These are phyloP conservation scores for Pyrocephalus nanus DNA, from an alignment of 2,797 vertebrate genomes.

Conservation along the genomic window DNA sequence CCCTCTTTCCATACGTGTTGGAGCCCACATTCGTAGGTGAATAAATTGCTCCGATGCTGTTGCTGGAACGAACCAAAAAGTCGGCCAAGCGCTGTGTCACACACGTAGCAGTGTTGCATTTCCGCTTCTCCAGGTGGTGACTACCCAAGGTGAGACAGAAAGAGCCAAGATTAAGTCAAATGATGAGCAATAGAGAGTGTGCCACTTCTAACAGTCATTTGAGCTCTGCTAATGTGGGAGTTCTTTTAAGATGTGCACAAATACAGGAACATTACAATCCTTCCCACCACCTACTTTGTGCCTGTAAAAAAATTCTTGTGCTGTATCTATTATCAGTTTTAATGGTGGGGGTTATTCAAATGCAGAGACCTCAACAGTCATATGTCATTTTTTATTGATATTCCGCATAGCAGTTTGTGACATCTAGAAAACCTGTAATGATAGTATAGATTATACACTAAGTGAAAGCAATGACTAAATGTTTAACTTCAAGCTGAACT, in stretches of 20 bases:
- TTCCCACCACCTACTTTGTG: constrained; percentile 19
- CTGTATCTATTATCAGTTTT: constrained; percentile 17
- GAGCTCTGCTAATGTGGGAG: neutral
- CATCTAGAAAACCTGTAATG: constrained; percentile 34
- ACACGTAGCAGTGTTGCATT: constrained; percentile 89
- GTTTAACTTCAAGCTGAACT: constrained; percentile 41
- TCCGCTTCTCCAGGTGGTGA: constrained; percentile 83
- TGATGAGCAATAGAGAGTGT: neutral
- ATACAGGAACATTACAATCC: constrained; percentile 23
- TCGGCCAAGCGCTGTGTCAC: constrained; percentile 90
- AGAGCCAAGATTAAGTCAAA: neutral
- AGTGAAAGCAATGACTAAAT: constrained; percentile 57
- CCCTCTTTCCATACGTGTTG: constrained; percentile 88
- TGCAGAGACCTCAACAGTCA: constrained; percentile 32
- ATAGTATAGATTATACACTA: constrained; percentile 42
- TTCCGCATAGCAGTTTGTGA: constrained; percentile 11
- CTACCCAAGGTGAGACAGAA: constrained; percentile 25
- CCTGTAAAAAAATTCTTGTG: neutral
- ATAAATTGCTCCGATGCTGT: constrained; percentile 81
- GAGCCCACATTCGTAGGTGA: constrained; percentile 88
- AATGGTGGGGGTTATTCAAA: constrained; percentile 23
- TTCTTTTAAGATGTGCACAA: constrained; percentile 30
- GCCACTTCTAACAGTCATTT: neutral
- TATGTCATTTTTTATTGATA: constrained; percentile 28
- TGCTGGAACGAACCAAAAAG: constrained; percentile 87